These are phyloP conservation scores for Microcebus tavaratra DNA, from an alignment of 2,113 vertebrate genomes.

Conservation along the genomic window DNA sequence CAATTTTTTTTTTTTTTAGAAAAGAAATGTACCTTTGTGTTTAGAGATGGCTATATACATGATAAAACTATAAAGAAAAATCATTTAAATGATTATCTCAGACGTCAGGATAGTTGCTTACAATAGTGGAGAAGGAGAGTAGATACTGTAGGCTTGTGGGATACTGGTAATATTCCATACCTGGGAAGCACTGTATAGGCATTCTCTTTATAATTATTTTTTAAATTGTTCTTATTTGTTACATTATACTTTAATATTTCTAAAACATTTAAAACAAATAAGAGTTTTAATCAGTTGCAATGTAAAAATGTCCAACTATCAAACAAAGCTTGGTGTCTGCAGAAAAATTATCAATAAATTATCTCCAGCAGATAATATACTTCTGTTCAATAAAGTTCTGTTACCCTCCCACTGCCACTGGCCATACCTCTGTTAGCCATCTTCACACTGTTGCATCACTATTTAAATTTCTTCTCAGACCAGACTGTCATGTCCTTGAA, in stretches of 20 bases:
- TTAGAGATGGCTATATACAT: neutral
- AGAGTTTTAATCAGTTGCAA: neutral
- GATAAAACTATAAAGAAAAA: neutral
- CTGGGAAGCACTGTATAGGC: neutral
- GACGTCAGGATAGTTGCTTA: neutral
- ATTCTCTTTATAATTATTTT: neutral
- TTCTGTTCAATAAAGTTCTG: neutral
- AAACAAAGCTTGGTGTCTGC: neutral
- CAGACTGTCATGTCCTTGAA: neutral
- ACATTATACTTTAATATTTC: neutral
- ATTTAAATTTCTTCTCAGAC: neutral
- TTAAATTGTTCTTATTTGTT: neutral
- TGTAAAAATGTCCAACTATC: neutral
- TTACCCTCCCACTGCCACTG: neutral
- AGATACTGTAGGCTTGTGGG: neutral
- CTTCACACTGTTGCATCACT: neutral
- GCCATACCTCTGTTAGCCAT: neutral
- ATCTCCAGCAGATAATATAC: neutral
- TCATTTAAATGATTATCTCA: neutral
- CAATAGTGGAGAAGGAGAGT: neutral
- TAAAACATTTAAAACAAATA: neutral
- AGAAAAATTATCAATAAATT: neutral
- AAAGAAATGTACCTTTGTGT: neutral
- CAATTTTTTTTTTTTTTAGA: neutral
- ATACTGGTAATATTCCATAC: neutral